Base-by-base conservation (phyloP, 2,113 vertebrate species). In the Coryphaenoides rupestris region DNA sequence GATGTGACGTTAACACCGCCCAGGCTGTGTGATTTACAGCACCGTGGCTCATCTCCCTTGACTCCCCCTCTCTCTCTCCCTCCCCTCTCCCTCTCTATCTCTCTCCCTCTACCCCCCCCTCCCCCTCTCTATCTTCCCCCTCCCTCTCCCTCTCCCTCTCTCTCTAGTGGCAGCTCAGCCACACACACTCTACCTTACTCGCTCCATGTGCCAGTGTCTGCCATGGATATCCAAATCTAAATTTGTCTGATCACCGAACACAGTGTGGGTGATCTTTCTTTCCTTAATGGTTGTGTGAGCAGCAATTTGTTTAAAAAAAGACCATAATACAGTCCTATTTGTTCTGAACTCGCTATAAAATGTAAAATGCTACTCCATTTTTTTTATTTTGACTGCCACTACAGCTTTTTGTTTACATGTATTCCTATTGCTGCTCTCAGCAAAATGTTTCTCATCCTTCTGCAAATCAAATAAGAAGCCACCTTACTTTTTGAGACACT, bases 161-260 rank as follows among this genome's bases (percentile, higher is more conserved):
- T 40, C 55, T 60, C 15, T 21, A 40, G 33, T 40, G 33, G 33
- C 2, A 40, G 60, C 33, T 69, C 63, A 49, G 23, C 10, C 49
- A 33, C 55, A 21, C 50, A n/a, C 54, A 21, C 54, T 45, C 58
- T 49, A 49, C 33, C 56, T 28, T 40, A 22, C 58, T 60, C 6
- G 19, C 9, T 19, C 19, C 54, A 19, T 58, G 68, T 87, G 71
- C 60, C 71, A 78, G 68, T n/a, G n/a, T 75, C 47, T 69, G 70
- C 78, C 63, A 45, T 74, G 83, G 71, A 89, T 79, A 80, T 87
- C 77, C 65, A 78, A 76, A 74, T 87, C 84, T 89, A 90, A 86
- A 86, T 89, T 77, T 86, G 81, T 85, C 87, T 71, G 40, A 63
- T 74, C 78, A 74, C 72, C 72, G 78, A 75, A 70, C 61, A 26